A percentile compares a stretch with the other conserved stretches of the same genome.
phyloP scores from a whole-genome alignment of 2,888 invertebrate genomes.

The Chesias legatella region DNA sequence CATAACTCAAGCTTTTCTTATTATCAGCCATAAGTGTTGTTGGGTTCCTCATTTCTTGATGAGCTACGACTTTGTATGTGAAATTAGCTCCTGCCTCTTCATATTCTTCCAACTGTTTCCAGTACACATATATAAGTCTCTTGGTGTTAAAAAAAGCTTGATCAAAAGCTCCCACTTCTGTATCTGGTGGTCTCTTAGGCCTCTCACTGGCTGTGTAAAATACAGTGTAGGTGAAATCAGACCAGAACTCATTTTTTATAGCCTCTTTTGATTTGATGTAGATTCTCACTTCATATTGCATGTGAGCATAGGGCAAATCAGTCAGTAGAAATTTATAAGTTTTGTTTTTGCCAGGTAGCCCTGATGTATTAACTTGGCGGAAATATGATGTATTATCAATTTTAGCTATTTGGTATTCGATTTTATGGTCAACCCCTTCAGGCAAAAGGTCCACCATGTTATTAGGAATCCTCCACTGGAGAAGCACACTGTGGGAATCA shows the following conservation, averaged over 20 bases:
- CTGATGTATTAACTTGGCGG: conserved; percentile 56
- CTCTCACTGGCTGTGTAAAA: conserved; percentile 81
- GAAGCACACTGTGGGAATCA: conserved; percentile 52
- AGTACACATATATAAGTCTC: conserved; percentile 86
- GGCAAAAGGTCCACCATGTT: conserved; percentile 55
- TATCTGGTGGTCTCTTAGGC: conserved; percentile 85
- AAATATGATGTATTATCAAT: conserved; percentile 60
- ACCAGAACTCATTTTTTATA: conserved; percentile 83
- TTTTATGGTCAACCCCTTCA: conserved; percentile 60
- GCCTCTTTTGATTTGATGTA: conserved; percentile 81
- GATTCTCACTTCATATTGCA: conserved; percentile 86
- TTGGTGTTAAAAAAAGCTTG: conserved; percentile 73
- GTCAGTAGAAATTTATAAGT: conserved; percentile 67
- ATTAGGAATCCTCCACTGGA: conserved; percentile 58
- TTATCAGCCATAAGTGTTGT: conserved; percentile 61
- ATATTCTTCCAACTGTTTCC: conserved; percentile 86
- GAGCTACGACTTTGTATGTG: conserved; percentile 80
- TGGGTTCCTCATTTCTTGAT: conserved; percentile 47
- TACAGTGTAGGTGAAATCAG: conserved; percentile 80
- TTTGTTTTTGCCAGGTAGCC: conserved; percentile 52
- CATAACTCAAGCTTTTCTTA: conserved; percentile 80
- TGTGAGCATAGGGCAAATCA: conserved; percentile 82
- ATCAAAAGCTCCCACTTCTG: conserved; percentile 87
- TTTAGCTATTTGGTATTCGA: conserved; percentile 69
- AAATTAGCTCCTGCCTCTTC: conserved; percentile 88